Conservation (phyloP, 2,888 invertebrate species). For the Andrena trimmerana region DNA sequence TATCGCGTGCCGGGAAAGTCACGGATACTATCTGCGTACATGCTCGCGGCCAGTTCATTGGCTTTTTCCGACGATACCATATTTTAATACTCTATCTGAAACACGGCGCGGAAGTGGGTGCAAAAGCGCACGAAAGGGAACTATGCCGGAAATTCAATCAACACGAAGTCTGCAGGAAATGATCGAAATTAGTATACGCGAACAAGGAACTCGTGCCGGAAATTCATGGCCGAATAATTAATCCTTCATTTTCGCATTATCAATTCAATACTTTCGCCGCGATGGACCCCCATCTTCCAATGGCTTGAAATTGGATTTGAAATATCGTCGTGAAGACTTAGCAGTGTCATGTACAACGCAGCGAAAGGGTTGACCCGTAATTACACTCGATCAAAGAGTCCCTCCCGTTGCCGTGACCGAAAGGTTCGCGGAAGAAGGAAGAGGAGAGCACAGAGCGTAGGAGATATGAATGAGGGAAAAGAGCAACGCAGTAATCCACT, state of each 20-base stretch:
- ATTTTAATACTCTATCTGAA: slow-evolving; percentile 61
- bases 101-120: slow-evolving; percentile 33
- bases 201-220: no score
- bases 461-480: background rate
- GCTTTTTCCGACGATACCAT: slow-evolving; percentile 55
- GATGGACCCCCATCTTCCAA: no score
- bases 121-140: background rate
- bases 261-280: no score
- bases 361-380: background rate
- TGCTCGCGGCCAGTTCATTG: slow-evolving; percentile 60
- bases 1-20: slow-evolving; percentile 64
- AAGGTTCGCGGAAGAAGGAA: background rate
- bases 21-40: slow-evolving; percentile 58
- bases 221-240: no score
- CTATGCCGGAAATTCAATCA: background rate
- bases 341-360: background rate
- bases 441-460: background rate
- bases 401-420: background rate
- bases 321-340: background rate
- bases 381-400: background rate
- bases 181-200: no score
- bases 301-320: background rate
- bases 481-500: slow-evolving; percentile 26
- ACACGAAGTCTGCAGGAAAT: no score
- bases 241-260: no score